Evolutionary conservation across 2,113 vertebrate genomes (phyloP), one percentile per base, ranked within the genome.

Genomic region (Hirundichthys speculiger): DNA sequence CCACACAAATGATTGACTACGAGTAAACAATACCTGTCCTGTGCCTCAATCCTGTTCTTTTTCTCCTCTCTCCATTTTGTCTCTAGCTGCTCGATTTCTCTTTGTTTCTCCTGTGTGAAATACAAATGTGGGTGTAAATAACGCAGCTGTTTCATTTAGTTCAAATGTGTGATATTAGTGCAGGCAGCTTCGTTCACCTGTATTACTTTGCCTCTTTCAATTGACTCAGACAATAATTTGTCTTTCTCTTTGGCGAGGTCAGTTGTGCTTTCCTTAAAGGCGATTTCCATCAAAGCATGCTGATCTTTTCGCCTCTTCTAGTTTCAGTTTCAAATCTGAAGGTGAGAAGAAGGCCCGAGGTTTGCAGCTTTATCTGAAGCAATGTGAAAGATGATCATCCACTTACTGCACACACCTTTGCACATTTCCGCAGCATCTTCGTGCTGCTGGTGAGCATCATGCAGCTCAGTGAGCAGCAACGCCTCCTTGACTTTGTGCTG

Each of bases 51-150:
- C 38, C 62, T 62, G 5, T 74, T 65, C 39, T 78, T 75, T 52
- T 88, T 90, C 53, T 86, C 89, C 16, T 86, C 64, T 45, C 63
- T 78, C 50, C 54, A 86, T 65, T 87, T 89, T 3, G 0, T 70
- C 59, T 91, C 83, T 50, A 92, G 45, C 30, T 85, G 61, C 14
- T 85, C 63, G 12, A 92, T 85, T 83, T 89, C 73, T 5, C 75
- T 67, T 65, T 91, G 80, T 57, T 89, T 92, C 27, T 90, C 88
- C 91, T 94, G 73, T 43, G 19, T 59, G 55, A n/a, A 25, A 54
- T 12, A 65, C 1, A 16, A 30, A 13, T 21, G 19, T 62, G 11
- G 55, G 9, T 38, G 12, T 7, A 15, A 2, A 48, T 41, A 1
- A 62, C 58, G 19, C 14, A 4, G 22, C 4, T 19, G 7, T 16